Evolutionary conservation across 2,888 invertebrate genomes (phyloP).

Genomic region (Phalera bucephala): DNA sequence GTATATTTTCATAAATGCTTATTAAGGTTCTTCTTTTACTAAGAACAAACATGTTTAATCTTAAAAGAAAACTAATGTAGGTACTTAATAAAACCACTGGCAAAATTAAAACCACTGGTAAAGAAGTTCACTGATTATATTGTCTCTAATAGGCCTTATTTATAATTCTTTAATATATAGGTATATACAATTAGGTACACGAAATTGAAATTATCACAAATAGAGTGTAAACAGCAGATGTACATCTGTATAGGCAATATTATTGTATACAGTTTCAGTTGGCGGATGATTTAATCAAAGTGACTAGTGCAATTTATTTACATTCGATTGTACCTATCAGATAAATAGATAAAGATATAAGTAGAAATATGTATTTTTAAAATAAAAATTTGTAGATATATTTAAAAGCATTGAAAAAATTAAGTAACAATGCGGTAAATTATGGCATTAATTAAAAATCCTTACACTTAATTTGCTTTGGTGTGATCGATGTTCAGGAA

Average conservation of each 20-base stretch:
- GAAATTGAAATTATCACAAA: slow-evolving; percentile 33
- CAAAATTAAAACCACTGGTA: not conserved
- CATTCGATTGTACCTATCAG: slow-evolving; percentile 6
- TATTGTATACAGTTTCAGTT: not conserved
- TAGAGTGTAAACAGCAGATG: slow-evolving; percentile 8
- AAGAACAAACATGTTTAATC: not conserved
- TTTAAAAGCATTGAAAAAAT: slow-evolving; percentile 16
- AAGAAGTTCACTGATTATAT: not conserved
- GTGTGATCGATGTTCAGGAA: slow-evolving; percentile 42
- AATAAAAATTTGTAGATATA: not conserved
- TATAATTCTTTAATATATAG: slow-evolving; percentile 28
- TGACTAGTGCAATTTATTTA: slow-evolving; percentile 27
- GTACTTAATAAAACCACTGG: not conserved
- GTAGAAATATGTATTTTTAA: too few species aligned
- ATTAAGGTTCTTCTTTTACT: not conserved
- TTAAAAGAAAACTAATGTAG: not conserved
- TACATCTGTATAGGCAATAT: not conserved
- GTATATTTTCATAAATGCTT: too few species aligned
- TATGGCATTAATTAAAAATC: slow-evolving; percentile 38
- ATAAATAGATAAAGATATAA: too few species aligned
- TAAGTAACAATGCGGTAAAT: slow-evolving; percentile 28
- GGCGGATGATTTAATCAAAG: slow-evolving; percentile 3
- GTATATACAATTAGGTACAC: slow-evolving; percentile 34
- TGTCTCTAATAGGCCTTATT: slow-evolving; percentile 1
- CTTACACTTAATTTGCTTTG: slow-evolving; percentile 55